Evolutionary conservation across 2,797 vertebrate genomes (phyloP), one percentile per base, ranked within the genome.

Genomic region (Tangara arthus): DNA sequence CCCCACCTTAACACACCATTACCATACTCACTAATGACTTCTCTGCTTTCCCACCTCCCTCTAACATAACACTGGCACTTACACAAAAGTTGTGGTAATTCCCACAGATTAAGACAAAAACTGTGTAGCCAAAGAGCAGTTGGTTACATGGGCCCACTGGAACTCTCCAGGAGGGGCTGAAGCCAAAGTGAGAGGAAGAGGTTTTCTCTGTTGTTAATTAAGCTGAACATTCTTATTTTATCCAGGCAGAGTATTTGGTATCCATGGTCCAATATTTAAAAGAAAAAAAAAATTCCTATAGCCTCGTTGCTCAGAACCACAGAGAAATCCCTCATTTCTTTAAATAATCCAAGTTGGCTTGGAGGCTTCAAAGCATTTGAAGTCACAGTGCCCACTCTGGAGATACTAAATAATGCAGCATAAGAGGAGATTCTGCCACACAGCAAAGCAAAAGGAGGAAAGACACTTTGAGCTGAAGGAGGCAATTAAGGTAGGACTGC

Each of bases 371-470:
- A 39, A 90, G 30, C 4, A 19, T 93, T 95, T 85, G 85, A 81
- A 90, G 68, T 82, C 85, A 83, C 82, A 37, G 34, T 65, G 30
- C 56, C 81, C 64, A 65, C n/a, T 35, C 75, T 26, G 42, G 59
- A 93, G 39, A 42, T 89, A 69, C 24, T 95, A 87, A 96, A 95
- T 94, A 94, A 94, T 83, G 56, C 78, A 89, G 61, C 15, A 26
- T 23, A 66, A 70, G 57, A 87, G 39, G 22, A 81, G 35, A 71
- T 56, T 83, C 73, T 81, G 50, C 78, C 15, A 35, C 24, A n/a
- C 18, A 86, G 32, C 49, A 55, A 87, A 35, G 85, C n/a, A 94
- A 64, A 68, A 82, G 23, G n/a, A 73, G 9, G 39, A 78, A 64
- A 93, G 42, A 47, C 42, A 34, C 69, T 91, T 88, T 68, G 71